phyloP scores from a whole-genome alignment of 2,113 vertebrate genomes.

The Eclectus roratus region DNA sequence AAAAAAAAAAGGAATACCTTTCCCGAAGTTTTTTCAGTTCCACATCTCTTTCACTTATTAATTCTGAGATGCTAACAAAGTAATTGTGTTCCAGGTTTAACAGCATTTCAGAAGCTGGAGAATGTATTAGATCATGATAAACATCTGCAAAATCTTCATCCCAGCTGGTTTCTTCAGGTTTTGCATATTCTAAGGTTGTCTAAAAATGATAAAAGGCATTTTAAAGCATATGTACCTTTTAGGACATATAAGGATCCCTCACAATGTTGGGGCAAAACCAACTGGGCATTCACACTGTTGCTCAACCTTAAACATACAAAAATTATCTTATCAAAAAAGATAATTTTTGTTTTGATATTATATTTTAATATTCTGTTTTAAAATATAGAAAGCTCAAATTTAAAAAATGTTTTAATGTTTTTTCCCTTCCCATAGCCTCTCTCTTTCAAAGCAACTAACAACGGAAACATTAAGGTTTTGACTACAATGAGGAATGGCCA shows the following conservation, averaged over 20 bases:
- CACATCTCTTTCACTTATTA: constrained; percentile 95
- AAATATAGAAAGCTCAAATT: neutral
- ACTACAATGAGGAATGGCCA: neutral
- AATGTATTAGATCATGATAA: constrained; percentile 97
- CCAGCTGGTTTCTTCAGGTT: constrained; percentile 93
- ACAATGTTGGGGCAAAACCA: neutral
- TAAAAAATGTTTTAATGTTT: neutral
- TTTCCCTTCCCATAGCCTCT: neutral
- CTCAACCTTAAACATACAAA: neutral
- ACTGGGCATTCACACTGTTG: neutral
- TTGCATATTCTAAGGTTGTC: constrained; percentile 89
- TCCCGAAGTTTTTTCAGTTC: constrained; percentile 94
- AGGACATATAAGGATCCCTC: neutral
- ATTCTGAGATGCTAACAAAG: constrained; percentile 96
- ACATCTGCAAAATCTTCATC: constrained; percentile 97
- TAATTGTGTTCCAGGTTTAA: constrained; percentile 98
- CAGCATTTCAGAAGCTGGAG: constrained; percentile 93
- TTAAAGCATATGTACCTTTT: neutral
- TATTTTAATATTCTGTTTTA: no score
- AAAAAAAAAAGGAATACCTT: constrained; percentile 73
- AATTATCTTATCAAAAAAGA: no score
- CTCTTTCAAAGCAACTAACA: neutral
- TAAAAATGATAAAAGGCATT: constrained; percentile 42
- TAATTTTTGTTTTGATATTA: no score
- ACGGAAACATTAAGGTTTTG: neutral